Conservation (phyloP, 2,888 invertebrate genomes). For the Troilus luridus region DNA sequence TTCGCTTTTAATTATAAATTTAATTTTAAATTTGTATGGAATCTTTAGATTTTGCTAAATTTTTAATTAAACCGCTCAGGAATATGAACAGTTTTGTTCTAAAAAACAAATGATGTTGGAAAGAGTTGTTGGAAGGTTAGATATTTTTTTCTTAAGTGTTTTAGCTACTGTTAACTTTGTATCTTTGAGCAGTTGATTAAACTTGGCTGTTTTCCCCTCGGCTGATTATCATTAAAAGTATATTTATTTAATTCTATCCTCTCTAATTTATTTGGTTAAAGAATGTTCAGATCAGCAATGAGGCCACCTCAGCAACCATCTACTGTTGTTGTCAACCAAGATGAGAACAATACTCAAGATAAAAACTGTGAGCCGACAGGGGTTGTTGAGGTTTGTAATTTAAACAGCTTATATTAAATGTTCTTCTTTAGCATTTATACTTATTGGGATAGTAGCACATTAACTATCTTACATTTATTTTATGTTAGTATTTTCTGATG, state of each 20-base stretch:
- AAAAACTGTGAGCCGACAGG: constrained; percentile 53
- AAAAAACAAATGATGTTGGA: constrained; percentile 63
- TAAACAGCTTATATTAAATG: background rate
- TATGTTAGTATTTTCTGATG: constrained; percentile 7
- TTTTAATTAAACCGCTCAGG: background rate
- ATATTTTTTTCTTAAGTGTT: background rate
- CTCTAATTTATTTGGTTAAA: constrained; percentile 52
- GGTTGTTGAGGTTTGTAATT: constrained; percentile 63
- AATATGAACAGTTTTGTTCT: constrained; percentile 15
- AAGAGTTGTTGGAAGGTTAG: constrained; percentile 65
- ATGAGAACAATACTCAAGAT: constrained; percentile 13
- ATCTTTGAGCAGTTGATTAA: background rate
- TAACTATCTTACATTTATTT: background rate
- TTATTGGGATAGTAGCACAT: background rate
- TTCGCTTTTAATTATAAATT: background rate
- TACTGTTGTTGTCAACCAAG: constrained; percentile 41
- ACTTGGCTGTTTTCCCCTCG: background rate
- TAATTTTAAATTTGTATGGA: background rate
- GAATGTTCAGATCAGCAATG: constrained; percentile 64
- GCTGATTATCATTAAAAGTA: constrained; percentile 8
- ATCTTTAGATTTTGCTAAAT: background rate
- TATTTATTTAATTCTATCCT: constrained; percentile 9
- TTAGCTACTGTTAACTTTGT: background rate
- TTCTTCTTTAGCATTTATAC: background rate
- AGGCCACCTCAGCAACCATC: constrained; percentile 60